Conservation (phyloP, 2,888 invertebrate genomes). For the Sclerodermus sp. region DNA sequence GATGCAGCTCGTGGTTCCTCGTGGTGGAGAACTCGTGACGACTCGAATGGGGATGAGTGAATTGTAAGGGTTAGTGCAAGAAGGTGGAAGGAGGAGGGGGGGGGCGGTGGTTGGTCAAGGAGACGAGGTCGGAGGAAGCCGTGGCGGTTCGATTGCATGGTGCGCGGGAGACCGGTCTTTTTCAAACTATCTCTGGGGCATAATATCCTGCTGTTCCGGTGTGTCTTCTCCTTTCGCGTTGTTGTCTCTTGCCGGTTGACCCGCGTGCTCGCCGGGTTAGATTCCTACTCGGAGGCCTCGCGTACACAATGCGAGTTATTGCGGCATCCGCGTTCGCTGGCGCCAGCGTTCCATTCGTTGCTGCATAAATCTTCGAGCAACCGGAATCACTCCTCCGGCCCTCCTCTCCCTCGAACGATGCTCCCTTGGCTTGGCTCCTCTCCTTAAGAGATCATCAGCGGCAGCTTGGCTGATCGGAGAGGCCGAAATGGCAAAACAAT, state of each 20-base stretch:
- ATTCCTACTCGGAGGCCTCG: conserved; percentile 49
- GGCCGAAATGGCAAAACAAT: no score
- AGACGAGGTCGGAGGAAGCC: conserved; percentile 8
- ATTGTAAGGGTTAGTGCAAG: background rate
- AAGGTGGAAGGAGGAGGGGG: background rate
- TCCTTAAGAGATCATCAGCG: no score
- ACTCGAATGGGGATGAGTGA: background rate
- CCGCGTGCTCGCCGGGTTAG: conserved; percentile 54
- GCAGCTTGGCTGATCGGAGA: no score
- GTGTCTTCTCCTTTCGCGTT: conserved; percentile 20
- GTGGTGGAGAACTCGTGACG: conserved; percentile 17
- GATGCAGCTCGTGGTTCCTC: background rate
- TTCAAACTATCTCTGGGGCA: conserved; percentile 31
- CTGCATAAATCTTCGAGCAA: conserved; percentile 29
- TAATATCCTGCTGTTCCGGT: conserved; percentile 29
- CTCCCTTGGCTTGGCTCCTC: no score
- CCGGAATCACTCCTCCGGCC: conserved; percentile 8
- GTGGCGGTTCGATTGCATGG: conserved; percentile 32
- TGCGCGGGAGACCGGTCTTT: conserved; percentile 16
- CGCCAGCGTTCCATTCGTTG: conserved; percentile 34
- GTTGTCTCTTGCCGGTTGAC: conserved; percentile 37
- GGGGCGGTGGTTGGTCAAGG: background rate
- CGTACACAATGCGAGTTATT: conserved; percentile 58
- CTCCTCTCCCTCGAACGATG: background rate
- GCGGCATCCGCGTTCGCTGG: conserved; percentile 50